Conservation (phyloP, 1,140 invertebrate genomes). For the Scaptomyza pallida region DNA sequence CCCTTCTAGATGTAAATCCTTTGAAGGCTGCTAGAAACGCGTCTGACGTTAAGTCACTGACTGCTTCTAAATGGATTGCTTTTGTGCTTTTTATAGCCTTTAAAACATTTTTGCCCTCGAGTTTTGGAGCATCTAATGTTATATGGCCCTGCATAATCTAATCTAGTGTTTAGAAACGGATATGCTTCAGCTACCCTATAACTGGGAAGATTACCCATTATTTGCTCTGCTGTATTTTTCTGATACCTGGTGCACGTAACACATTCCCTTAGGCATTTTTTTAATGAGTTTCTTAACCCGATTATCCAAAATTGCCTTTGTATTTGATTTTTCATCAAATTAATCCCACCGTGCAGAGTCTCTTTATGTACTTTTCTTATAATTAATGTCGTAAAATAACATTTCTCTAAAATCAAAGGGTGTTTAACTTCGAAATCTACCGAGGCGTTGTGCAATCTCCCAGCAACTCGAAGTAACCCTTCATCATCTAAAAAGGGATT, state of each 20-base stretch:
- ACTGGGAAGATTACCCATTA: neutral
- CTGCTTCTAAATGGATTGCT: neutral
- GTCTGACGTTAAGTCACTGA: constrained; percentile 1
- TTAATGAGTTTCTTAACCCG: too few species aligned
- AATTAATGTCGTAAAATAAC: too few species aligned
- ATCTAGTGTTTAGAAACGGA: neutral
- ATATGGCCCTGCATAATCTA: neutral
- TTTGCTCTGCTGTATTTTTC: neutral
- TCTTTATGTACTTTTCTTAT: too few species aligned
- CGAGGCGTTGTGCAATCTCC: too few species aligned
- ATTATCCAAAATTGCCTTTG: too few species aligned
- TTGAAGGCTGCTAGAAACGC: neutral
- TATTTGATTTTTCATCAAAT: too few species aligned
- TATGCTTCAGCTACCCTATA: neutral
- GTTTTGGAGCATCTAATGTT: neutral
- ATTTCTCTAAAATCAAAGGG: too few species aligned
- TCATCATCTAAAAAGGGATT: too few species aligned
- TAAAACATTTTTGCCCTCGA: neutral
- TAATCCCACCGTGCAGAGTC: too few species aligned
- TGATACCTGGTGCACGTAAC: neutral
- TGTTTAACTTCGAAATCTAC: too few species aligned
- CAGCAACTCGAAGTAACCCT: too few species aligned
- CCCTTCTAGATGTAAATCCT: neutral
- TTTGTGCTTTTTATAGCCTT: neutral
- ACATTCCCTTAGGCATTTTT: too few species aligned